Conservation (phyloP, 2,888 invertebrate genomes). For the Macrophya alboannulata region DNA sequence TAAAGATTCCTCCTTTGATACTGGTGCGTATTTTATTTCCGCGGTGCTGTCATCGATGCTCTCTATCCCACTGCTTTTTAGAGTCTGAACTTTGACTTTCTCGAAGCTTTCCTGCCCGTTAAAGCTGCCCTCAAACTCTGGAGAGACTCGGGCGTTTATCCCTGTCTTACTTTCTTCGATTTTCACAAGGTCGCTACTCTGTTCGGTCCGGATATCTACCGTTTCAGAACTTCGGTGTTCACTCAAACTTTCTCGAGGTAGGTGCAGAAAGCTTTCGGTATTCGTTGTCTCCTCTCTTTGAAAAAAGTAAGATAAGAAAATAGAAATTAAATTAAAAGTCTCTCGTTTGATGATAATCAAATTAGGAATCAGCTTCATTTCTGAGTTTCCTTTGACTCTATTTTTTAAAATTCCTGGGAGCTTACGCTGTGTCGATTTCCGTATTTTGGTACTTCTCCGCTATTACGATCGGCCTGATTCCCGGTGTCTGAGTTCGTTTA, state of each 20-base stretch:
- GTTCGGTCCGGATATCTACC: not conserved
- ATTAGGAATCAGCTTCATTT: not conserved
- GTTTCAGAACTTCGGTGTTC: not conserved
- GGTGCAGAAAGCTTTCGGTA: not conserved
- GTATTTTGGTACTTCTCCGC: conserved; percentile 31
- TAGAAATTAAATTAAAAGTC: not conserved
- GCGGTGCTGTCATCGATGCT: not conserved
- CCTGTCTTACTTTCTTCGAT: not conserved
- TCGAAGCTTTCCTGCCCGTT: not conserved
- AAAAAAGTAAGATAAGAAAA: not conserved
- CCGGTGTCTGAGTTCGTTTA: conserved; percentile 67
- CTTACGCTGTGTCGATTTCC: conserved; percentile 35
- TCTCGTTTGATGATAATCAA: not conserved
- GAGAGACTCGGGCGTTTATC: not conserved
- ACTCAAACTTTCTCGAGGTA: not conserved
- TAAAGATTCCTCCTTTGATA: not conserved
- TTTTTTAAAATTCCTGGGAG: not conserved
- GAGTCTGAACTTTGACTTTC: not conserved
- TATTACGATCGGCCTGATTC: not conserved
- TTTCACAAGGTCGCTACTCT: not conserved
- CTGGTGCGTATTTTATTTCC: not conserved
- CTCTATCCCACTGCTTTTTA: not conserved
- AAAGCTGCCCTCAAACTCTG: not conserved
- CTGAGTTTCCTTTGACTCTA: not conserved
- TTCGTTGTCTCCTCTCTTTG: conserved; percentile 22